A percentile compares a stretch with the other conserved stretches of the same genome.
These are phyloP conservation scores for Zapornia atra DNA, from an alignment of 2,113 vertebrate genomes.

Conservation along the genomic window DNA sequence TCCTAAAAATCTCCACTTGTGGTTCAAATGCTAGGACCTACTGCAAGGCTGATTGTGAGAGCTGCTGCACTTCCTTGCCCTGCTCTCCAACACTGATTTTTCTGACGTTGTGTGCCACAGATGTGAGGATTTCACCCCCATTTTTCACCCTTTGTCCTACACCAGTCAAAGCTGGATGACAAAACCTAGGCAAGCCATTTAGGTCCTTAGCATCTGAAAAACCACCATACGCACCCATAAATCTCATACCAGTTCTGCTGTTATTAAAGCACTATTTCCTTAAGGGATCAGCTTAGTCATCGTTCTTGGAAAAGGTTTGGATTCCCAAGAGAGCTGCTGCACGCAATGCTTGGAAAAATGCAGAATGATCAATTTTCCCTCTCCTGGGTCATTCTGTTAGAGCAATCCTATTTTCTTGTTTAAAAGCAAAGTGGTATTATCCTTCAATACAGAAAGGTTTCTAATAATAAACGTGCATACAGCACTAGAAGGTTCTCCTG, in stretches of 20 bases:
- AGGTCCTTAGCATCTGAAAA: background rate
- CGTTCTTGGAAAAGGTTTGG: background rate
- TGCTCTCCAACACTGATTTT: accelerated
- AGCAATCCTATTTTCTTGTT: background rate
- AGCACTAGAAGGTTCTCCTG: background rate
- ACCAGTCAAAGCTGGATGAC: background rate
- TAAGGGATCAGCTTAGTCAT: constrained; percentile 22
- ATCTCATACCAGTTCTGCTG: accelerated
- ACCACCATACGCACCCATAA: background rate
- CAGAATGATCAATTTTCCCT: background rate
- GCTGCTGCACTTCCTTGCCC: background rate
- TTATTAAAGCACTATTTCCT: background rate
- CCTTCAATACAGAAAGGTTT: background rate
- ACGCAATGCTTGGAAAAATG: constrained; percentile 2
- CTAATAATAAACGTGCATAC: background rate
- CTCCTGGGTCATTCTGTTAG: background rate
- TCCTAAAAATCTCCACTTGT: background rate
- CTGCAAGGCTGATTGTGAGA: background rate
- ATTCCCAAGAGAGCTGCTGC: constrained; percentile 1
- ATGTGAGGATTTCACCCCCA: background rate
- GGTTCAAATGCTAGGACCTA: background rate
- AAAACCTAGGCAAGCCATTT: background rate
- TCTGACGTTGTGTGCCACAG: background rate
- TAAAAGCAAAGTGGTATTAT: background rate
- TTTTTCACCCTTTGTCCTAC: background rate